A percentile compares a stretch with the other conserved stretches of the same genome.
These are phyloP conservation scores for Chaenodraco wilsoni DNA, from an alignment of 2,797 vertebrate species.

Conservation along the genomic window DNA sequence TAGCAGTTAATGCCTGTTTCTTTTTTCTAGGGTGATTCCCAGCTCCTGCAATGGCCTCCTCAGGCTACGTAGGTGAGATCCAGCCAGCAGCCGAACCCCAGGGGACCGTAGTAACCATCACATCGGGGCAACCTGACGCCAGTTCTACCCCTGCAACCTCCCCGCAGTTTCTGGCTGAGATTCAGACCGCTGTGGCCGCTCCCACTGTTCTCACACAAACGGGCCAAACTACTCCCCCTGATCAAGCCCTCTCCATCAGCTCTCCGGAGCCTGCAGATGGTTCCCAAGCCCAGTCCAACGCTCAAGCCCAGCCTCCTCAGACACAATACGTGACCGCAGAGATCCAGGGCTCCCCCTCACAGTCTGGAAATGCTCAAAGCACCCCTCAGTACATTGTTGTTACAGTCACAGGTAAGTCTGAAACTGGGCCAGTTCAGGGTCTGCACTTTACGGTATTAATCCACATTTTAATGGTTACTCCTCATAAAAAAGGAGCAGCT, in stretches of 20 bases:
- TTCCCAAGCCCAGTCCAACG: slow-evolving; percentile 66
- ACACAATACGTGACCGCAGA: slow-evolving; percentile 91
- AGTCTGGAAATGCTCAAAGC: slow-evolving; percentile 78
- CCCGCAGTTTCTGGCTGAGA: slow-evolving; percentile 89
- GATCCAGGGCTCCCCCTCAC: slow-evolving; percentile 86
- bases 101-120: slow-evolving; percentile 72
- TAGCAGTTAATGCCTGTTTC: slow-evolving; percentile 8
- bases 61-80: slow-evolving; percentile 91
- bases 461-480: neutral
- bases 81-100: slow-evolving; percentile 86
- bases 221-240: slow-evolving; percentile 74
- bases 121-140: slow-evolving; percentile 73
- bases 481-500: neutral
- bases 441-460: neutral
- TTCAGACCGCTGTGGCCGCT: slow-evolving; percentile 80
- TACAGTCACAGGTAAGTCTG: slow-evolving; percentile 90
- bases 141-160: slow-evolving; percentile 72
- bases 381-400: slow-evolving; percentile 95
- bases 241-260: slow-evolving; percentile 66
- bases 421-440: neutral
- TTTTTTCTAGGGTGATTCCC: slow-evolving; percentile 63
- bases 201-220: slow-evolving; percentile 72
- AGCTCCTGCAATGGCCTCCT: slow-evolving; percentile 89
- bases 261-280: slow-evolving; percentile 71
- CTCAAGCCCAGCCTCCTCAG: slow-evolving; percentile 78